phyloP scores from a whole-genome alignment of 2,113 vertebrate species.

The Nothoprocta pentlandii region DNA sequence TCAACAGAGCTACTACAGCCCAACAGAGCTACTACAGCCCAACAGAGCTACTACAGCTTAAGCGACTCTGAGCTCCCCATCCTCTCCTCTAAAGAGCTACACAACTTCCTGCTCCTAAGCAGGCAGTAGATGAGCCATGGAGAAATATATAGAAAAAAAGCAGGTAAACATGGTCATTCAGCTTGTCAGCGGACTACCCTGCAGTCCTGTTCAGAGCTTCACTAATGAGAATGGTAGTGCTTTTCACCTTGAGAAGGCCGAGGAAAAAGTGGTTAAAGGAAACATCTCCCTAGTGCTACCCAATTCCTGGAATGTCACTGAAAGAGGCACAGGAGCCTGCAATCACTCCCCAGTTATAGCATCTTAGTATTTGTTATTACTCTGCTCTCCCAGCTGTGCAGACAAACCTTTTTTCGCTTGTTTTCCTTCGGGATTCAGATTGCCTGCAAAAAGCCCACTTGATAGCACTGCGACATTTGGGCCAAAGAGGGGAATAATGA shows the following conservation, averaged over 20 bases:
- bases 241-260: background rate
- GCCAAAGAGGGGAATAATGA: background rate
- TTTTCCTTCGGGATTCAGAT: background rate
- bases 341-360: background rate
- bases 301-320: background rate
- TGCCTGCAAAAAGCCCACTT: background rate
- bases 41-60: background rate
- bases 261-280: background rate
- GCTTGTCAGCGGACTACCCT: too few species aligned
- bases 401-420: background rate
- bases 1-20: background rate
- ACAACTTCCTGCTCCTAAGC: background rate
- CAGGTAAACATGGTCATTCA: too few species aligned
- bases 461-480: background rate
- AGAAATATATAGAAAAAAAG: background rate
- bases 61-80: background rate
- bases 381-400: background rate
- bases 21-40: background rate
- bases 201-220: background rate
- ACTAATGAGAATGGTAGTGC: accelerated
- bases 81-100: background rate
- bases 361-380: accelerated
- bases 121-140: accelerated
- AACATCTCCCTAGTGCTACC: background rate
- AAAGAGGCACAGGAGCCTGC: background rate